Conservation (phyloP, 2,113 vertebrate genomes). For the Penelope pileata region DNA sequence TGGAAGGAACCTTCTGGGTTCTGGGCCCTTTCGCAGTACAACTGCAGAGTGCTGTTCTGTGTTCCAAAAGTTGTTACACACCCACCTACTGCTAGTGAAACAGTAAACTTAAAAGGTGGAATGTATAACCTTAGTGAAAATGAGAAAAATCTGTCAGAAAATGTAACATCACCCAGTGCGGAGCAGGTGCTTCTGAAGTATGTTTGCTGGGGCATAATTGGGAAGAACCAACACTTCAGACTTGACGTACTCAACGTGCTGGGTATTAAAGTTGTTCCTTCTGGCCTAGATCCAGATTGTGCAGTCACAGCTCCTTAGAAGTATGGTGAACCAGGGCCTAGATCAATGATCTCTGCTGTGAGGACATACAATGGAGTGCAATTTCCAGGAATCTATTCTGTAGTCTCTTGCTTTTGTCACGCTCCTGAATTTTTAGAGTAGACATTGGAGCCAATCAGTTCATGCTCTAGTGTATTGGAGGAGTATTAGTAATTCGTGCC, state of each 20-base stretch:
- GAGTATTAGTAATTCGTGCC: background rate
- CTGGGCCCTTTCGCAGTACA: background rate
- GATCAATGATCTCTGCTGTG: background rate
- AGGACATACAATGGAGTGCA: background rate
- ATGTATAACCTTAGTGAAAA: background rate
- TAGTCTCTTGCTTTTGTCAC: background rate
- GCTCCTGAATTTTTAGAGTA: background rate
- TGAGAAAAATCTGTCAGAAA: background rate
- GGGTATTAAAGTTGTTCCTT: background rate
- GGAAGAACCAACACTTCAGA: background rate
- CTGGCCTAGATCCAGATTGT: background rate
- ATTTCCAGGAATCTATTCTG: background rate
- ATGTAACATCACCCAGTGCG: background rate
- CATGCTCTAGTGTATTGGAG: fast-evolving
- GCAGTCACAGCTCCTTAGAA: background rate
- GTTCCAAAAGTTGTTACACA: background rate
- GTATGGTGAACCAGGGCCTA: background rate
- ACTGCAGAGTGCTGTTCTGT: background rate
- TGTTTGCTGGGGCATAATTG: background rate
- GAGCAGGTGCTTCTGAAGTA: background rate
- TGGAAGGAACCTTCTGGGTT: background rate
- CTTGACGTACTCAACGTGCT: background rate
- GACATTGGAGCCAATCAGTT: fast-evolving
- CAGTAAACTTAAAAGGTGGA: background rate
- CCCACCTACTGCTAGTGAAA: background rate